These are phyloP conservation scores for Oscheius sp. DNA, from an alignment of 2,888 invertebrate genomes.

Conservation along the genomic window DNA sequence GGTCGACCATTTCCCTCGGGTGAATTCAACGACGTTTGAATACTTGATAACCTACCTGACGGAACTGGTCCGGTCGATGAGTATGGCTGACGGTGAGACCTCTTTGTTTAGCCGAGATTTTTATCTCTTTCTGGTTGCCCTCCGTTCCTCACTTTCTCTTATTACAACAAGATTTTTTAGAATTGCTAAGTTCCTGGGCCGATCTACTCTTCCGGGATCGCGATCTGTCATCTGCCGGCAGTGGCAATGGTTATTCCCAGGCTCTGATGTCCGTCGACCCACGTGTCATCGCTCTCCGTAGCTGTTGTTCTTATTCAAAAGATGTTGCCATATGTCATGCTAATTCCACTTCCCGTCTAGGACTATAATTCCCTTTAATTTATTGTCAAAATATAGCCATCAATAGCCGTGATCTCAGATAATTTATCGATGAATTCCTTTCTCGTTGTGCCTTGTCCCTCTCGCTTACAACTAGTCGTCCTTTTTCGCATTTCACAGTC, in stretches of 20 bases:
- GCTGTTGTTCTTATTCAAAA: constrained; percentile 49
- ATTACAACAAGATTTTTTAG: constrained; percentile 36
- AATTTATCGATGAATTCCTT: background rate
- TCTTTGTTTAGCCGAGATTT: background rate
- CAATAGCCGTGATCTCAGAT: background rate
- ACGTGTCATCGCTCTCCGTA: constrained; percentile 41
- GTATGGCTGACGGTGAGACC: constrained; percentile 35
- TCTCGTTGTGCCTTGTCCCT: too few species aligned
- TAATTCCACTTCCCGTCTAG: constrained; percentile 18
- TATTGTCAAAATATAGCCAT: background rate
- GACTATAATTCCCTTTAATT: background rate
- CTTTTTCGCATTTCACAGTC: too few species aligned
- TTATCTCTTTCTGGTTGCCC: too few species aligned
- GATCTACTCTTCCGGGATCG: constrained; percentile 54
- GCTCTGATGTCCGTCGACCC: constrained; percentile 35
- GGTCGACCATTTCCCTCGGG: constrained; percentile 30
- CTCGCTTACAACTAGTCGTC: too few species aligned
- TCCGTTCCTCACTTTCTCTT: background rate
- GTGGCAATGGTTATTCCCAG: constrained; percentile 1
- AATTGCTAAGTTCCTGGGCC: constrained; percentile 54
- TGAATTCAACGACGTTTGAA: constrained; percentile 36
- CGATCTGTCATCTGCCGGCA: background rate
- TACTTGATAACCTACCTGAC: constrained; percentile 42
- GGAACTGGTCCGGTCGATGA: constrained; percentile 36
- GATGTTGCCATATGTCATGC: constrained; percentile 42